Evolutionary conservation across 30 jellyfish, hydroid and myxozoan genomes (phyloP).

Genomic region (Cassiopea xamachana): DNA sequence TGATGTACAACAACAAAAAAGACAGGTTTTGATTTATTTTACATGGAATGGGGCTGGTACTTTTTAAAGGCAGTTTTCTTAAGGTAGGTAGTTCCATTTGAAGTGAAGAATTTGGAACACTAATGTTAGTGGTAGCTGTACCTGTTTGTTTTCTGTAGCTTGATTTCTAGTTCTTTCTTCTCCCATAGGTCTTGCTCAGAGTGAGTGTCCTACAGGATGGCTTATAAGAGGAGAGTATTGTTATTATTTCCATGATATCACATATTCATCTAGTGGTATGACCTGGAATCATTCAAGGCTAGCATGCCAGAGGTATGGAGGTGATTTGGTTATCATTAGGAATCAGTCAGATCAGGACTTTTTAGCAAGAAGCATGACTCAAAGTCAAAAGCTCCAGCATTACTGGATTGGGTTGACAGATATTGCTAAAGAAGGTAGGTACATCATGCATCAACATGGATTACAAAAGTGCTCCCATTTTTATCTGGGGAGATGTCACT

Average conservation of each 20-base stretch:
- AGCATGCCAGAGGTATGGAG: constrained; percentile 91
- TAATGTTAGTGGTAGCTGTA: no score
- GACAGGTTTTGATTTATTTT: no score
- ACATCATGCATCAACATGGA: background rate
- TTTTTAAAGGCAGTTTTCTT: no score
- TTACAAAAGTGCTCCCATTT: background rate
- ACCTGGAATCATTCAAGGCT: constrained; percentile 80
- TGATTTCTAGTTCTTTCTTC: background rate
- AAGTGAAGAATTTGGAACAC: no score
- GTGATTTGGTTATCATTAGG: constrained; percentile 71
- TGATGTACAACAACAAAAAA: no score
- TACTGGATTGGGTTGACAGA: constrained; percentile 94
- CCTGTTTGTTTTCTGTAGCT: background rate
- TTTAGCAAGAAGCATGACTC: constrained; percentile 57
- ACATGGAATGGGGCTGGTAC: no score
- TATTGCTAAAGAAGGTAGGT: constrained; percentile 52
- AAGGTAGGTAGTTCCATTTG: no score
- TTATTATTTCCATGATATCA: constrained; percentile 76
- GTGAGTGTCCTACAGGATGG: constrained; percentile 85
- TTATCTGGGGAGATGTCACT: background rate
- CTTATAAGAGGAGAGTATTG: constrained; percentile 59
- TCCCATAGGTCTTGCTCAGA: constrained; percentile 24
- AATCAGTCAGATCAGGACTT: constrained; percentile 61
- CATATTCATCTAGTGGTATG: constrained; percentile 79
- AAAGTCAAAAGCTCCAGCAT: constrained; percentile 69